These are phyloP conservation scores for Grallaria varia DNA, from an alignment of 2,113 vertebrate genomes.

Conservation along the genomic window DNA sequence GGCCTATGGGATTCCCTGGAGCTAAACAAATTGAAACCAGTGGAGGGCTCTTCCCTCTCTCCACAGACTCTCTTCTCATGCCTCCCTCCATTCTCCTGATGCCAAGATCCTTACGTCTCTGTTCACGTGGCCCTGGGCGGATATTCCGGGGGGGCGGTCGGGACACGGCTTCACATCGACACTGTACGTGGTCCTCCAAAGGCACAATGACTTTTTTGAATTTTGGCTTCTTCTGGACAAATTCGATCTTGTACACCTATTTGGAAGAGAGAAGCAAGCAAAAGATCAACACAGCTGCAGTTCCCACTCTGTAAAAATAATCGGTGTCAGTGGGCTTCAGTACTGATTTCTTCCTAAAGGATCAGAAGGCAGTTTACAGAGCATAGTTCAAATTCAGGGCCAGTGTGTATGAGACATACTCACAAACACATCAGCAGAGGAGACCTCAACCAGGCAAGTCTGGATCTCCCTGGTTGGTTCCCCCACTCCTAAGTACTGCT, in stretches of 20 bases:
- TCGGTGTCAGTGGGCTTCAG: not conserved
- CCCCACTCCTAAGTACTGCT: not conserved
- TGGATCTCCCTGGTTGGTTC: not conserved
- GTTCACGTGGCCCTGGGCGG: constrained; percentile 44
- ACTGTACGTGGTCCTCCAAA: constrained; percentile 90
- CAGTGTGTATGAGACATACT: not conserved
- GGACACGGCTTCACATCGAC: constrained; percentile 77
- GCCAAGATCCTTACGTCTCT: constrained; percentile 63
- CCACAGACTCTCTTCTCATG: not conserved
- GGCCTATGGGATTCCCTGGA: not conserved
- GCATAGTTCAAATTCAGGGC: not conserved
- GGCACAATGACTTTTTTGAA: constrained; percentile 86
- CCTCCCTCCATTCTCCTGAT: not conserved
- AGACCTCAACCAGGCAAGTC: not conserved
- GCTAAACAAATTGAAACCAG: not conserved
- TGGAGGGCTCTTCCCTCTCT: not conserved
- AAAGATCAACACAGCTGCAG: not conserved
- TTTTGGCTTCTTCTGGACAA: constrained; percentile 72
- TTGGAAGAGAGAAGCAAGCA: not conserved
- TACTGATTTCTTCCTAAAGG: not conserved
- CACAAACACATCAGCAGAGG: not conserved
- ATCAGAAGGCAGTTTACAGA: not conserved
- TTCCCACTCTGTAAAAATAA: not conserved
- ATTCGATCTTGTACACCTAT: constrained; percentile 90
- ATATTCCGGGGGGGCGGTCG: constrained; percentile 17